A percentile compares a stretch with the other conserved stretches of the same genome.
These are phyloP conservation scores for Callospermophilus lateralis DNA, from an alignment of 2,113 vertebrate species.

Conservation along the genomic window DNA sequence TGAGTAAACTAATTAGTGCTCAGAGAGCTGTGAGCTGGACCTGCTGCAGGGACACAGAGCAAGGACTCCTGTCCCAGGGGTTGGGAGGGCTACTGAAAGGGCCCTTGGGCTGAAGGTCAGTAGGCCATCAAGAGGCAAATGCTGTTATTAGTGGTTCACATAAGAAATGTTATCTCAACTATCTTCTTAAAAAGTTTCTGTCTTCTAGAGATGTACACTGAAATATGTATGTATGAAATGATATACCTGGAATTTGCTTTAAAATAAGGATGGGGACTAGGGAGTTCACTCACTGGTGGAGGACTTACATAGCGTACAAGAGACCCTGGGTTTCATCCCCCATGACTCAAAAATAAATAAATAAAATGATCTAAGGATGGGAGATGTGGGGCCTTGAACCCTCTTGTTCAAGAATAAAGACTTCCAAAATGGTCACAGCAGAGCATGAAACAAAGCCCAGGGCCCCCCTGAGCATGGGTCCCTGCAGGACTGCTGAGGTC, in stretches of 20 bases:
- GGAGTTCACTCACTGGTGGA: no score
- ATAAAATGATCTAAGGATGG: not conserved
- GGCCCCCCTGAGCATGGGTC: not conserved
- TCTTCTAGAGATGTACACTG: not conserved
- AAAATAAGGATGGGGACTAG: no score
- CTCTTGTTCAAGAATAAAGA: not conserved
- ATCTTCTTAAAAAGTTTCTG: not conserved
- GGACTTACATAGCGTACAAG: no score
- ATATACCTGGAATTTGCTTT: not conserved
- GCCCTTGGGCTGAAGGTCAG: not conserved
- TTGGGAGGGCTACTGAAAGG: not conserved
- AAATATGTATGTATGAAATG: not conserved
- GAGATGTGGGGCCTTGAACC: not conserved
- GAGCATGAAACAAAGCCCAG: not conserved
- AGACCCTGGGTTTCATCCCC: no score
- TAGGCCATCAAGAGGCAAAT: not conserved
- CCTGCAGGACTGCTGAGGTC: not conserved
- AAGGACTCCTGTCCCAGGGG: not conserved
- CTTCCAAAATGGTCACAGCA: not conserved
- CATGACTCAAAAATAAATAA: no score
- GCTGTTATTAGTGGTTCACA: not conserved
- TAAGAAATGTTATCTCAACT: not conserved
- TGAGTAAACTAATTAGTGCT: rapidly evolving
- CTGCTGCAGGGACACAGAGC: not conserved
- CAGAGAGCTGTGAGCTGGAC: not conserved